phyloP scores from a whole-genome alignment of 2,113 vertebrate species.

The Mirza zaza region DNA sequence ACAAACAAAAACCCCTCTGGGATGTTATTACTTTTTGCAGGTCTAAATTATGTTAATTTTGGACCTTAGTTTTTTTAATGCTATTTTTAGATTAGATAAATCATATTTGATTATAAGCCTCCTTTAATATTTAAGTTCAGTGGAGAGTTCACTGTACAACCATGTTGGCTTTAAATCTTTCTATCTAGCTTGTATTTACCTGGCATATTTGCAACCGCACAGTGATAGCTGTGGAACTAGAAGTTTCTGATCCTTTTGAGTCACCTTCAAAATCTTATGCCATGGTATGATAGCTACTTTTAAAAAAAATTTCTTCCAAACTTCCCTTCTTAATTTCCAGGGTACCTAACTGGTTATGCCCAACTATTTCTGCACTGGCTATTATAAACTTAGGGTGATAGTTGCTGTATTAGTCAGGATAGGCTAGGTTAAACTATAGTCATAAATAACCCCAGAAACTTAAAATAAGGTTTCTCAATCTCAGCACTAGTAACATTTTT shows the following conservation, averaged over 20 bases:
- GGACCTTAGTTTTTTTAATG: background rate
- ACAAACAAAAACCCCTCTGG: background rate
- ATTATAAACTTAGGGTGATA: conserved; percentile 18
- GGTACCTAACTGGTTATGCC: background rate
- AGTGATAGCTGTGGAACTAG: background rate
- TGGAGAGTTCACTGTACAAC: background rate
- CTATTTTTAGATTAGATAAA: background rate
- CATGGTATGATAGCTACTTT: background rate
- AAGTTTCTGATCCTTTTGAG: background rate
- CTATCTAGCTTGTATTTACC: background rate
- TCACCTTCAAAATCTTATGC: background rate
- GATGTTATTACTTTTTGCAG: background rate
- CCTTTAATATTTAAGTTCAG: background rate
- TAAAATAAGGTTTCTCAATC: background rate
- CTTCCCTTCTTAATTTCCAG: conserved; percentile 14
- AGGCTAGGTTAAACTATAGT: background rate
- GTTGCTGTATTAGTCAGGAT: background rate
- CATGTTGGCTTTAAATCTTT: background rate
- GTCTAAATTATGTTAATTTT: conserved; percentile 21
- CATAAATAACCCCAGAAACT: background rate
- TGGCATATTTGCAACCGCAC: background rate
- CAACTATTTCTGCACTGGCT: background rate
- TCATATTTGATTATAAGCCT: conserved; percentile 2
- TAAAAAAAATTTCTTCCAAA: background rate
- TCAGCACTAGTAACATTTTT: background rate